phyloP scores from a whole-genome alignment of 1,140 invertebrate species.

The Drosophila watanabei region DNA sequence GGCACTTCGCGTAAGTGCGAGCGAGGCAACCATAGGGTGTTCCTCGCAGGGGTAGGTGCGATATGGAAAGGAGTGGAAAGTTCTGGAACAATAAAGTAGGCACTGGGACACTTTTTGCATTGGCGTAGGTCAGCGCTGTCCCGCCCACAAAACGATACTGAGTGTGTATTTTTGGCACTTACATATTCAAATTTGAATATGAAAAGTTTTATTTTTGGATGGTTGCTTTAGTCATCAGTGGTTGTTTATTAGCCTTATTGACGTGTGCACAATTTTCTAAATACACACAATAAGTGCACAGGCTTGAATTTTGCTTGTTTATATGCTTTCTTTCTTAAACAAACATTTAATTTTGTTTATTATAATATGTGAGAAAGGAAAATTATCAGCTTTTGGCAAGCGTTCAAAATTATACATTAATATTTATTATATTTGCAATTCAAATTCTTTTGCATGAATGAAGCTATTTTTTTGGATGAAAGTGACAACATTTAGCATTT shows the following conservation, averaged over 20 bases:
- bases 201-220: slow-evolving; percentile 4
- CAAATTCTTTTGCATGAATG: too few relatives aligned
- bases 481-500: too few relatives aligned
- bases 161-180: slow-evolving; percentile 1
- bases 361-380: too few relatives aligned
- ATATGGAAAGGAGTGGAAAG: too few relatives aligned
- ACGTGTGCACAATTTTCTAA: neutral
- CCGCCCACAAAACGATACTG: neutral
- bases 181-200: neutral
- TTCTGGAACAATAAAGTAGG: too few relatives aligned
- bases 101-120: slow-evolving; percentile 1
- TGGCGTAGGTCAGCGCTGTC: neutral
- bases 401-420: too few relatives aligned
- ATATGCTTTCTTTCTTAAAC: neutral
- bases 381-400: too few relatives aligned
- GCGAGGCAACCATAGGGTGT: too few relatives aligned
- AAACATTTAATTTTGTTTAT: neutral
- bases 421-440: too few relatives aligned
- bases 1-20: too few relatives aligned
- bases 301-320: neutral
- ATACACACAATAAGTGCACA: neutral
- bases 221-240: neutral
- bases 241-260: neutral
- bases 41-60: too few relatives aligned
- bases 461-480: too few relatives aligned